Percentiles rank a stretch among this genome's conserved stretches.
phyloP scores from a whole-genome alignment of 2,797 vertebrate genomes.

The Podargus strigoides region DNA sequence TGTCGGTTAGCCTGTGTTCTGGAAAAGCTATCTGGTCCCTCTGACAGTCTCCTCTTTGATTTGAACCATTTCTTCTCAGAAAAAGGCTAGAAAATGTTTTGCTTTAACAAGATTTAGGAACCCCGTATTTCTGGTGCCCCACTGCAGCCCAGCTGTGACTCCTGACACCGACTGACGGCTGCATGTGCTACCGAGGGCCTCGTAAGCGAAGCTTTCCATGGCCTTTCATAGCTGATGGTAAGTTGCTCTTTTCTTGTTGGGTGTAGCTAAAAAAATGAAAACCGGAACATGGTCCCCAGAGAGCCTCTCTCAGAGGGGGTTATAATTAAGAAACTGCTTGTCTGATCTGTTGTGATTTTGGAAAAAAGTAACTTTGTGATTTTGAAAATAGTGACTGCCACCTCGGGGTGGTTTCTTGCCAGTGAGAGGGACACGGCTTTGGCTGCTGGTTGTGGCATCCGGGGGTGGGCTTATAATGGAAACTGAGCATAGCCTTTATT shows the following conservation, averaged over 20 bases:
- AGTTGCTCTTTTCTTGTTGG: background rate
- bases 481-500: background rate
- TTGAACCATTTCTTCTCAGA: background rate
- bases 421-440: background rate
- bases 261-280: background rate
- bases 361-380: background rate
- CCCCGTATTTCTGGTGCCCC: background rate
- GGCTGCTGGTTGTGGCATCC: background rate
- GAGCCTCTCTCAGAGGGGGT: background rate
- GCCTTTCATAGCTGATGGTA: background rate
- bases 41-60: background rate
- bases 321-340: background rate
- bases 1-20: background rate
- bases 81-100: background rate
- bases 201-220: background rate
- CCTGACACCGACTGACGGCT: background rate
- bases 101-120: background rate
- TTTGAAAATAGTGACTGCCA: background rate
- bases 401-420: background rate
- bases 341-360: background rate
- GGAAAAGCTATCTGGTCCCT: background rate
- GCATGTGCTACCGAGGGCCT: rapidly evolving
- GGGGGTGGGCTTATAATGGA: background rate
- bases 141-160: background rate
- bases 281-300: background rate